Evolutionary conservation across 2,888 invertebrate species (phyloP), one percentile per base, ranked within the genome.

Genomic region (Apotomis capreana): DNA sequence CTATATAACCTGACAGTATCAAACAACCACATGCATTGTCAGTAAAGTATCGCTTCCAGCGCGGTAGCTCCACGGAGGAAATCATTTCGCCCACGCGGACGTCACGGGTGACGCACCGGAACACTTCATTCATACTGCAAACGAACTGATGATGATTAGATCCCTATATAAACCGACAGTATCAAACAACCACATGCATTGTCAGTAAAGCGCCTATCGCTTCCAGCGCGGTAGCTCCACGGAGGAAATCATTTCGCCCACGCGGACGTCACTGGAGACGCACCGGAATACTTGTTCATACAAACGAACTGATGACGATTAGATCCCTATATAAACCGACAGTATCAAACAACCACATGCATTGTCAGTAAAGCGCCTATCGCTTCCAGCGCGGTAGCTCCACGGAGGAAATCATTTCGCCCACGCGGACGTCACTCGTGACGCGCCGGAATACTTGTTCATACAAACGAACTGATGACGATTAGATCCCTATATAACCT

Each of bases 41-140:
- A 26, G 26, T 69, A 73, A 64, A 13, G 12, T 74, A 58, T 74
- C 57, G 69, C 67, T 69, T 62, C 68, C 75, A 77, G 75, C 64
- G 40, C 46, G 9, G 8, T 68, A 73, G 44, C n/a, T 69, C 51
- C 57, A 12, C 44, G 63, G 54, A 72, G 70, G 69, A 74, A 73
- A 72, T 73, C 63, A 70, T 69, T 68, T 65, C 67, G 69, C 68
- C 75, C 74, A 74, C 68, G 60, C 59, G 59, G 55, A 73, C 65
- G 68, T 59, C 72, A 44, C 57, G 60, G 69, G 58, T 76, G 76
- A 76, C 75, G 76, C 65, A 70, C 69, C 64, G 74, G 69, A 70
- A 70, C 72, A 70, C 73, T 74, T 52, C n/a, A 67, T 61, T 67
- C 61, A 71, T 44, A 44, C n/a, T n/a, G n/a, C 54, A 54, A 44